Evolutionary conservation across 92 coral and sea anemone genomes (phyloP).

Genomic region (Siderastrea siderea): DNA sequence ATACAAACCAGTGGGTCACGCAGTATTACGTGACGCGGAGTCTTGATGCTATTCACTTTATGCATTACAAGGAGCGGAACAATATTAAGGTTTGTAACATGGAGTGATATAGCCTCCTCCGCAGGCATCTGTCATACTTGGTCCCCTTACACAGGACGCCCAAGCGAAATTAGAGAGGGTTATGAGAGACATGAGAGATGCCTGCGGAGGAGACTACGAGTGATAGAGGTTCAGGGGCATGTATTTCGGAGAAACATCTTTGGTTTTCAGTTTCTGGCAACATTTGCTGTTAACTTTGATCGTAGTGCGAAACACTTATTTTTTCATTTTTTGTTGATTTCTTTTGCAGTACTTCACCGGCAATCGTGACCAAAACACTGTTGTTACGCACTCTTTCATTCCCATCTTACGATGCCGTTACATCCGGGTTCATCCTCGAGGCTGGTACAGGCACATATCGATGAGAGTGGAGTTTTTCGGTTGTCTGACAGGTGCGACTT

Average conservation of each 20-base stretch:
- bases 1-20: conserved; percentile 73
- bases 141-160: too few relatives aligned
- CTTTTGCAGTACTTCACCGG: conserved; percentile 58
- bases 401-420: conserved; percentile 68
- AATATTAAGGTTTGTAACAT: conserved; percentile 54
- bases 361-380: conserved; percentile 73
- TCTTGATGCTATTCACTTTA: conserved; percentile 70
- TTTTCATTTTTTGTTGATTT: not conserved
- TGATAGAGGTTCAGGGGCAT: too few relatives aligned
- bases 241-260: too few relatives aligned
- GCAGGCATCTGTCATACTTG: too few relatives aligned
- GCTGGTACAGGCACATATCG: conserved; percentile 73
- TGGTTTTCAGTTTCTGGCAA: too few relatives aligned
- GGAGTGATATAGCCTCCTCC: too few relatives aligned
- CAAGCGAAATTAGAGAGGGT: too few relatives aligned
- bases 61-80: conserved; percentile 55
- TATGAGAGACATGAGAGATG: too few relatives aligned
- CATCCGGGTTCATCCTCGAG: conserved; percentile 66
- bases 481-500: conserved; percentile 58
- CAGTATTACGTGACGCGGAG: conserved; percentile 65
- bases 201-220: too few relatives aligned
- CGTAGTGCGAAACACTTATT: not conserved
- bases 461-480: conserved; percentile 75
- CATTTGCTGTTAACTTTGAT: too few relatives aligned
- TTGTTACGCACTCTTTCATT: conserved; percentile 61